Evolutionary conservation across 1,140 invertebrate species (phyloP).

Genomic region (Lucilia cuprina): DNA sequence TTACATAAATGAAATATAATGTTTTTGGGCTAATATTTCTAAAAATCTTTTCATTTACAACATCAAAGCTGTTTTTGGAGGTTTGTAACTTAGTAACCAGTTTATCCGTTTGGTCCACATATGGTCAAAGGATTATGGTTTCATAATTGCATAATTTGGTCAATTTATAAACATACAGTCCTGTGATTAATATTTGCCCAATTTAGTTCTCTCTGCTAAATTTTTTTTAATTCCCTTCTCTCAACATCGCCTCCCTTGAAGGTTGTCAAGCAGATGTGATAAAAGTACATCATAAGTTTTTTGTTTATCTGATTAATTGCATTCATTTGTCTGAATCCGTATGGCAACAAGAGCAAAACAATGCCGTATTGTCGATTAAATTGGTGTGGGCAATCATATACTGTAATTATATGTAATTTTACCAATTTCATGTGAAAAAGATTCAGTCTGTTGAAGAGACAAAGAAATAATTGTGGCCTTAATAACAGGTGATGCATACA

Average conservation of each 20-base stretch:
- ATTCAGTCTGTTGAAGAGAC: not conserved
- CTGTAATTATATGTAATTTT: not conserved
- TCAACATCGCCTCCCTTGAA: not conserved
- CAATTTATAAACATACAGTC: not conserved
- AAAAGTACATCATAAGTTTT: not conserved
- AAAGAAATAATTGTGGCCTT: not conserved
- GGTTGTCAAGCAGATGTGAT: not conserved
- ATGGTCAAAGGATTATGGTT: not conserved
- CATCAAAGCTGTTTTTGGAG: not conserved
- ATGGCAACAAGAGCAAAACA: not conserved
- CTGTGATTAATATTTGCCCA: not conserved
- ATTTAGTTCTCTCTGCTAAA: not conserved
- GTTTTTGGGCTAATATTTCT: not conserved
- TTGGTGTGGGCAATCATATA: not conserved
- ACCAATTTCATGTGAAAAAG: not conserved
- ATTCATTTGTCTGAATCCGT: not conserved
- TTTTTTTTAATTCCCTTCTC: not conserved
- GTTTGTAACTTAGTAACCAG: not conserved
- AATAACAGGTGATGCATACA: conserved; percentile 2
- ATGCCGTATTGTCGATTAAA: not conserved
- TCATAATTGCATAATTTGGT: not conserved
- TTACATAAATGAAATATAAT: not conserved
- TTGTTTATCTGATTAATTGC: not conserved
- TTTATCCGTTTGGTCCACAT: not conserved
- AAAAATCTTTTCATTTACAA: not conserved